These are phyloP conservation scores for Pogoniulus pusillus DNA, from an alignment of 2,797 vertebrate species.

Conservation along the genomic window DNA sequence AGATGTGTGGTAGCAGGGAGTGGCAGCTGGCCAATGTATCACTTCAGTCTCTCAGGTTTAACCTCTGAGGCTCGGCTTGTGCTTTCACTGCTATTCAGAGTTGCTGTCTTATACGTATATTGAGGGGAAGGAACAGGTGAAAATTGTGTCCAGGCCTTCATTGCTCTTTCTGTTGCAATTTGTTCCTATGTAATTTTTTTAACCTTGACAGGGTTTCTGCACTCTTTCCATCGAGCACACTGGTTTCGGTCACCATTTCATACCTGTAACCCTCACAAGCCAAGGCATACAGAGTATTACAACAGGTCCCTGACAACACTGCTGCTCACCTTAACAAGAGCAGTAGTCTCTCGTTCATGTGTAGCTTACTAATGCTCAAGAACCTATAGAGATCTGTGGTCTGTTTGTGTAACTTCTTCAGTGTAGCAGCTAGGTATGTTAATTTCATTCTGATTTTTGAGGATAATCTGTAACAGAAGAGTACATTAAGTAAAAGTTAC, in stretches of 20 bases:
- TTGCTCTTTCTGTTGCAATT: background rate
- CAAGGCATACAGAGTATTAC: background rate
- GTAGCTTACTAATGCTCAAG: background rate
- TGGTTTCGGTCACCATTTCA: background rate
- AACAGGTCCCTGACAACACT: background rate
- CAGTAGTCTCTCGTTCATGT: background rate
- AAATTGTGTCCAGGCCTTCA: background rate
- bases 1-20: background rate
- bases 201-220: background rate
- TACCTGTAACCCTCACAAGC: background rate
- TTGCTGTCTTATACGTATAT: background rate
- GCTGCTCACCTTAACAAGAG: background rate
- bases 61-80: background rate
- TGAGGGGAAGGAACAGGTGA: background rate
- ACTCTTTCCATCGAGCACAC: background rate
- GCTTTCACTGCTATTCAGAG: background rate
- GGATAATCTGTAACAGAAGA: slow-evolving; percentile 47
- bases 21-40: background rate
- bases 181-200: background rate
- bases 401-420: background rate
- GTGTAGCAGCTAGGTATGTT: background rate
- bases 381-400: background rate
- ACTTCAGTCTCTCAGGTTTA: background rate
- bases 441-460: slow-evolving; percentile 55
- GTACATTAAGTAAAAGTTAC: slow-evolving; percentile 66